Conservation (phyloP, 2,888 invertebrate species). For the Gastrophysa polygoni region DNA sequence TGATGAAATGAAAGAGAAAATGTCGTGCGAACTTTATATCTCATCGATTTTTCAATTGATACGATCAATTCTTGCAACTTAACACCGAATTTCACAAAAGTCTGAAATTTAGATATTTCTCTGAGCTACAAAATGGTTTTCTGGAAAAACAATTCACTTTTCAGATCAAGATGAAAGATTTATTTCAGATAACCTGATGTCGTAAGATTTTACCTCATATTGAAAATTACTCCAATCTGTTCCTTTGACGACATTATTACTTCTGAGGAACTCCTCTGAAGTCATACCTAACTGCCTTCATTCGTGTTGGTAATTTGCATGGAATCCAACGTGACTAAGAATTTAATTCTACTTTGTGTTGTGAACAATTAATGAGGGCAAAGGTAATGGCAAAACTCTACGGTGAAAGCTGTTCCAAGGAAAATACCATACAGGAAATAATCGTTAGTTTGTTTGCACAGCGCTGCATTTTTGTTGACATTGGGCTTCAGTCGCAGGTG, state of each 20-base stretch:
- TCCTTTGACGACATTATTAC: constrained; percentile 3
- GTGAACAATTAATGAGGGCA: constrained; percentile 21
- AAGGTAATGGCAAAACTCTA: constrained; percentile 9
- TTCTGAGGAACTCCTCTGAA: constrained; percentile 12
- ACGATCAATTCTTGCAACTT: no score
- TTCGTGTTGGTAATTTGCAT: constrained; percentile 18
- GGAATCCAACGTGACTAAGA: constrained; percentile 13
- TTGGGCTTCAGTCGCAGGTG: constrained; percentile 14
- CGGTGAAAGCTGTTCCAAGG: constrained; percentile 9
- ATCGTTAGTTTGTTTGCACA: constrained; percentile 19
- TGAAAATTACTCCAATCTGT: constrained; percentile 8
- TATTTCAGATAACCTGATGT: no score
- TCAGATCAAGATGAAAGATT: no score
- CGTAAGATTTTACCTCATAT: no score
- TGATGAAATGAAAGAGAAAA: no score
- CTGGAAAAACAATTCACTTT: no score
- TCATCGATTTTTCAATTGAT: no score
- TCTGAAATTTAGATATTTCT: no score
- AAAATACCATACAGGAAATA: constrained; percentile 13
- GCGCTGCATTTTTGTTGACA: constrained; percentile 19
- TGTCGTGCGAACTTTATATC: no score
- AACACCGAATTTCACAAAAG: no score
- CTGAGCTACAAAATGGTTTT: no score
- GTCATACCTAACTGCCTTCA: constrained; percentile 13
- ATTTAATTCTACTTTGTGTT: constrained; percentile 17